Evolutionary conservation across 2,888 invertebrate genomes (phyloP), one percentile per base, ranked within the genome.

Genomic region (Tryphoninae sp.): DNA sequence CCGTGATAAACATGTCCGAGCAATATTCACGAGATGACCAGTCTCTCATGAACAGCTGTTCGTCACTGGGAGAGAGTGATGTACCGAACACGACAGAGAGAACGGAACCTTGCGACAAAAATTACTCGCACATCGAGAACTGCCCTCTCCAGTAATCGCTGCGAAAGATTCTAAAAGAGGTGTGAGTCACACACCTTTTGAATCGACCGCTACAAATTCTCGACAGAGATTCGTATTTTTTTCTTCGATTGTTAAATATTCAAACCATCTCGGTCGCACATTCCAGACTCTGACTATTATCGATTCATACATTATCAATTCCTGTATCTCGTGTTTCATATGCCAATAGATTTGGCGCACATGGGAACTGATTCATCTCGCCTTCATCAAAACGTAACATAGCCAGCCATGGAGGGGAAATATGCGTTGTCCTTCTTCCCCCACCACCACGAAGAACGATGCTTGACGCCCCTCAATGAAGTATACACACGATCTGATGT

Each of bases 1-100:
- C 61, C 72, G 78, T 67, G 74, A 83, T 83, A 82, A 84, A 84
- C 84, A 84, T 82, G 82, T 71, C 69, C 78, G 69, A 64, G 42
- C 26, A n/a, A 33, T 40, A 74, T 69, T 33, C 6, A 16, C 8
- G 22, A 26, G 26, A 61, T 26, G 45, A 51, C 26, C 26, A 51
- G 13, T 16, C 72, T 49, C 72, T 26, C 61, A 58, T 8, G 23
- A 76, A 68, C 68, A 76, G 67, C 76, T 76, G 68, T 76, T 76
- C n/a, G 40, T 22, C 45, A 59, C 58, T 19, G 53, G 7, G n/a
- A 16, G 16, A 53, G 55, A 13, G 16, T 16, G 51, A 51, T 51
- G 13, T 55, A 9, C 8, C 55, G 8, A 55, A 55, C 55, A 19
- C 45, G 45, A 45, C 11, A 45, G 45, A 45, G 13, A 45, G 45